Conservation (phyloP, 1,140 invertebrate species). For the Macrobrachium nipponense region DNA sequence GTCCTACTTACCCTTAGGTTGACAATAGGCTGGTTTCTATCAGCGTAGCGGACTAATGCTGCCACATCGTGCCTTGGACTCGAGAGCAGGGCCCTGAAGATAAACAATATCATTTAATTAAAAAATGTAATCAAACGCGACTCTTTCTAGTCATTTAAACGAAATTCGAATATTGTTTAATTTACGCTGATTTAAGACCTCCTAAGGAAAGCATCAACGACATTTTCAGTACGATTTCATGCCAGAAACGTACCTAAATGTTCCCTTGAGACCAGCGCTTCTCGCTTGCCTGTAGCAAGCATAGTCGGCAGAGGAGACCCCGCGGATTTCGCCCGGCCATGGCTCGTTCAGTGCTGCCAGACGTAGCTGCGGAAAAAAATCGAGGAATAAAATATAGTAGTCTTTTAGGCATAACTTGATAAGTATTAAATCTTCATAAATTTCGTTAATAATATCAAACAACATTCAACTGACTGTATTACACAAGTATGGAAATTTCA, state of each 20-base stretch:
- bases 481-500: too few species aligned
- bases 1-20: conserved; percentile 78
- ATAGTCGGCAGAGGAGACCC: conserved; percentile 33
- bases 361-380: conserved; percentile 5
- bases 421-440: too few species aligned
- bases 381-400: not conserved
- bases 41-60: conserved; percentile 87
- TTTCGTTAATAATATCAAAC: too few species aligned
- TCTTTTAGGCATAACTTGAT: too few species aligned
- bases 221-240: not conserved
- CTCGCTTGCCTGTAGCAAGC: conserved; percentile 44
- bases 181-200: not conserved
- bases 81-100: conserved; percentile 86
- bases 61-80: conserved; percentile 91
- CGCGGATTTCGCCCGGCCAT: conserved; percentile 13
- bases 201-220: not conserved
- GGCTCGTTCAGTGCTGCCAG: conserved; percentile 48
- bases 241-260: conserved; percentile 25
- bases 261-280: conserved; percentile 29
- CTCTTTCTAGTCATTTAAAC: not conserved
- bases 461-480: too few species aligned
- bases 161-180: not conserved
- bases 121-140: not conserved
- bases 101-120: not conserved
- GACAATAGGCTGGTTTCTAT: conserved; percentile 89